Evolutionary conservation across 2,888 invertebrate genomes (phyloP), one percentile per base, ranked within the genome.

Genomic region (Xestobium rufovillosum): DNA sequence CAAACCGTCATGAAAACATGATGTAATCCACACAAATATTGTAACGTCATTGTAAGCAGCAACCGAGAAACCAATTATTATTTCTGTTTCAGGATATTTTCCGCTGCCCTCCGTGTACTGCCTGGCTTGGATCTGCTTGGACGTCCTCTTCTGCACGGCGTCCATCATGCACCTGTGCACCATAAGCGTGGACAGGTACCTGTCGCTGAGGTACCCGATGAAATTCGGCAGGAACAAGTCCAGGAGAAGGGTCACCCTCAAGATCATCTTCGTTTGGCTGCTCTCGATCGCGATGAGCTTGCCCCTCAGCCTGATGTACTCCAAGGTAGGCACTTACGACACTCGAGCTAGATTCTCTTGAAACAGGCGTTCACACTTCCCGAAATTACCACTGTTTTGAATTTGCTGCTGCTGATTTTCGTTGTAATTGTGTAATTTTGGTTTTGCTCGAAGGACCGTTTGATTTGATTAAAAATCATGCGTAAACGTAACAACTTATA

Each of bases 141-240:
- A 96, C 67, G 95, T 96, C 2, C 71, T 96, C 1, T 90, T 94
- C 61, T 96, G 96, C 66, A 96, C 96, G 0, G 91, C 95, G 2
- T 92, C 92, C 48, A 96, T 96, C 55, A 88, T 96, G 80, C 96
- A 97, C 64, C 73, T 96, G 27, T 95, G 95, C 61, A 95, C 94
- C 26, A 95, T 96, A 60, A 92, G 94, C 45, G 83, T 96, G 43
- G 96, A 96, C 69, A 79, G 95, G 56, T 95, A 90, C 66, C 76
- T 94, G 31, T 91, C 90, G 14, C 75, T 91, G 36, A 77, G 90
- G 13, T 90, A 90, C 57, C 95, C 95, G 0, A 91, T 96, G 86
- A 81, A 86, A 57, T 90, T 89, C 53, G 89, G 89, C 19, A 72
- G 91, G 34, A 89, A 90, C 63, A 91, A 90, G 61, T 90, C 91